Evolutionary conservation across 2,888 invertebrate genomes (phyloP).

Genomic region (Tipula unca): DNA sequence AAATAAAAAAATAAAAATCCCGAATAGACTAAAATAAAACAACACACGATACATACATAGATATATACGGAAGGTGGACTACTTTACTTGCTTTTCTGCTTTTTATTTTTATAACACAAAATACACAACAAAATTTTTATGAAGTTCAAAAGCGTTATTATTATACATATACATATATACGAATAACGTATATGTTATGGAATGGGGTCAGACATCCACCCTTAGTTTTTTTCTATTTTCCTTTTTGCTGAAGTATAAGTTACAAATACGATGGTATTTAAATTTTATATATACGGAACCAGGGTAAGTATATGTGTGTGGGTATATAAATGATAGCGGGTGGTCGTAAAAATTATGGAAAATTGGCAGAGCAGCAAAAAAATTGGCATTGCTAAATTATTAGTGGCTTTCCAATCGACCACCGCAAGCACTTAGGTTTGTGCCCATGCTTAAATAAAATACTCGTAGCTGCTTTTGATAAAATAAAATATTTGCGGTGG

Average conservation of each 20-base stretch:
- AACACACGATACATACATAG: not conserved
- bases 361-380: too few relatives aligned
- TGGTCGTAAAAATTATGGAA: not conserved
- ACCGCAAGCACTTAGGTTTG: too few relatives aligned
- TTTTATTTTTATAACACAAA: not conserved
- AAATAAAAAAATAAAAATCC: not conserved
- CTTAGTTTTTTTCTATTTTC: not conserved
- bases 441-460: too few relatives aligned
- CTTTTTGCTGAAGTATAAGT: not conserved
- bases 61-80: not conserved
- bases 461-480: too few relatives aligned
- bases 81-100: not conserved
- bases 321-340: not conserved
- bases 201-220: constrained; percentile 2
- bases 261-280: not conserved
- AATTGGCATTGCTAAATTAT: too few relatives aligned
- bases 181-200: not conserved
- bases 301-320: not conserved
- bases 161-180: not conserved
- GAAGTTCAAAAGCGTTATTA: constrained; percentile 8
- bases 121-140: not conserved
- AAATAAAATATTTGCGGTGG: too few relatives aligned
- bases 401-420: too few relatives aligned
- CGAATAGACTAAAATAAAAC: not conserved
- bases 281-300: not conserved